Evolutionary conservation across 2,888 invertebrate genomes (phyloP).

Genomic region (Thymelicus lineola): DNA sequence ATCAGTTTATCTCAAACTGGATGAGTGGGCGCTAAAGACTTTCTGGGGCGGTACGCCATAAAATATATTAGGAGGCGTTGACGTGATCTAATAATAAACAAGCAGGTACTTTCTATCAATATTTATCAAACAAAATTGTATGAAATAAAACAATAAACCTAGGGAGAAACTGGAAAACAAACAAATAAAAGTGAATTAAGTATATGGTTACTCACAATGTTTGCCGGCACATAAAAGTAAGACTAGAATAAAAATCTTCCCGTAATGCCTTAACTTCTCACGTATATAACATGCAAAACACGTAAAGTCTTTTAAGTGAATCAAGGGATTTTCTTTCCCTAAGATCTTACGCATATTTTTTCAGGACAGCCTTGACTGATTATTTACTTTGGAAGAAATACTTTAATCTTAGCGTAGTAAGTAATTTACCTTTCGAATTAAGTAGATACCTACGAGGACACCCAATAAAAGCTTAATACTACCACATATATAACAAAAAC

Average conservation of each 20-base stretch:
- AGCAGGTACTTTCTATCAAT: too few species aligned
- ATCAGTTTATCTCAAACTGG: too few species aligned
- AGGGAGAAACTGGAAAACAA: background rate
- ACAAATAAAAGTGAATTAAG: background rate
- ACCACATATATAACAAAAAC: too few species aligned
- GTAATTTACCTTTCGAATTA: background rate
- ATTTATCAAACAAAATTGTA: too few species aligned
- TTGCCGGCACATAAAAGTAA: slow-evolving; percentile 26
- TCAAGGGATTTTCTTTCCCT: slow-evolving; percentile 47
- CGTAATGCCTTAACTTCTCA: slow-evolving; percentile 29
- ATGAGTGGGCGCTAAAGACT: too few species aligned
- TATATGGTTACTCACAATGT: slow-evolving; percentile 13
- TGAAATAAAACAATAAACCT: too few species aligned
- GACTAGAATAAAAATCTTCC: slow-evolving; percentile 26
- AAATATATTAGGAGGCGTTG: too few species aligned
- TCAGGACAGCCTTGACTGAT: slow-evolving; percentile 27
- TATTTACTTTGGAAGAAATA: background rate
- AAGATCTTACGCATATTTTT: slow-evolving; percentile 17
- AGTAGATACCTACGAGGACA: too few species aligned
- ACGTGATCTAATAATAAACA: too few species aligned
- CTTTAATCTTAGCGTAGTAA: background rate
- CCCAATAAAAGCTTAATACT: too few species aligned
- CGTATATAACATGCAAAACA: slow-evolving; percentile 46
- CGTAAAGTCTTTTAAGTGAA: slow-evolving; percentile 47
- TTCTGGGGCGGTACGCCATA: too few species aligned